Evolutionary conservation across 2,888 invertebrate species (phyloP).

Genomic region (Ecliptopera silaceata): DNA sequence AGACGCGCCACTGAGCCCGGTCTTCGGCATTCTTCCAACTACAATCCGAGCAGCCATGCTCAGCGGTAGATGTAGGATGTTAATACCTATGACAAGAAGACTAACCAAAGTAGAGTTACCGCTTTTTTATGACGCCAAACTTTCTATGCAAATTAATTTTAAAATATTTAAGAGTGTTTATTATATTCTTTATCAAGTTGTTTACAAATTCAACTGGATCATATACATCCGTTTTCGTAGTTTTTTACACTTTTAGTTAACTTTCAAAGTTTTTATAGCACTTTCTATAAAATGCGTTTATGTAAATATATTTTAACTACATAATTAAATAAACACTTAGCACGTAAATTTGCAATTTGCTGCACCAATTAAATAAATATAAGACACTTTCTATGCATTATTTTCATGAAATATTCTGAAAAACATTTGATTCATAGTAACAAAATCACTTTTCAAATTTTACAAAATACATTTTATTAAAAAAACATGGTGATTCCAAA

Average conservation of each 20-base stretch:
- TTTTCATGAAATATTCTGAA: too few species aligned
- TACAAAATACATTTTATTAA: too few species aligned
- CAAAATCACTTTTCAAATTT: too few species aligned
- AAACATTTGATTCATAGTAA: too few species aligned
- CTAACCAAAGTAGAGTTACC: constrained; percentile 3
- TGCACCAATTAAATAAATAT: background rate
- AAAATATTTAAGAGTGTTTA: background rate
- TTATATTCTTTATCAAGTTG: background rate
- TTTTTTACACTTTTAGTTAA: constrained; percentile 23
- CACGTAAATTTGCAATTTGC: background rate
- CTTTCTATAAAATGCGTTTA: constrained; percentile 38
- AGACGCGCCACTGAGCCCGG: too few species aligned
- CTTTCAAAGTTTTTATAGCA: constrained; percentile 35
- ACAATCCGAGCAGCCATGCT: too few species aligned
- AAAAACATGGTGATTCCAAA: too few species aligned
- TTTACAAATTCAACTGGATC: constrained; percentile 23
- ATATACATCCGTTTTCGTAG: background rate
- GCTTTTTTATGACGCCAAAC: constrained; percentile 10
- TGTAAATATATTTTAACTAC: constrained; percentile 31
- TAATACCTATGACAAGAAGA: background rate
- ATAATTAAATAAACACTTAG: background rate
- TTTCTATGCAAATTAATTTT: constrained; percentile 19
- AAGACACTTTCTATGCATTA: too few species aligned
- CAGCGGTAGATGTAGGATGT: too few species aligned
- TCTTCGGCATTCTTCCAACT: too few species aligned